A percentile compares a stretch with the other conserved stretches of the same genome.
Evolutionary conservation across 2,113 vertebrate species (phyloP).

Genomic region (Australoheros scitulus): DNA sequence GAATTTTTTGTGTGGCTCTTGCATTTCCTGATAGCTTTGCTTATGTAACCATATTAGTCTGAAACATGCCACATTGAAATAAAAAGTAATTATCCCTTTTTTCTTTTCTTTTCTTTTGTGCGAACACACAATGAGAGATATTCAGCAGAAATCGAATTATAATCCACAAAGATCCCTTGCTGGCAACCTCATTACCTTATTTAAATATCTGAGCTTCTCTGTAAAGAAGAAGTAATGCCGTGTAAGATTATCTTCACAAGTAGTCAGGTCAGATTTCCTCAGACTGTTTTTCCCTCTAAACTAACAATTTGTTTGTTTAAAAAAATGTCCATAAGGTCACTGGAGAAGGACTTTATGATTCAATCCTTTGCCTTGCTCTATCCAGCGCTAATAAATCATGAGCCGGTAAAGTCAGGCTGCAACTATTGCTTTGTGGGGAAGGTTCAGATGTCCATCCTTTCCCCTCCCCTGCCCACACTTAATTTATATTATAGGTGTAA

Average conservation of each 20-base stretch:
- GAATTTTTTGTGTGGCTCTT: background rate
- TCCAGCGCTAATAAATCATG: constrained; percentile 48
- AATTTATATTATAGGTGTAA: constrained; percentile 77
- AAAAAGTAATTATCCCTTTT: constrained; percentile 12
- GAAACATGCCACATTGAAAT: background rate
- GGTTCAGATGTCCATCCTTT: constrained; percentile 62
- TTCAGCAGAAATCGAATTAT: constrained; percentile 32
- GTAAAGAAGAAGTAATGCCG: constrained; percentile 24
- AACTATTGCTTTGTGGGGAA: constrained; percentile 42
- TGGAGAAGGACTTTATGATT: constrained; percentile 17
- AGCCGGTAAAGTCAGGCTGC: constrained; percentile 38
- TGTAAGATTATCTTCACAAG: constrained; percentile 23
- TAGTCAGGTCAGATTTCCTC: background rate
- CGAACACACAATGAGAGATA: constrained; percentile 12
- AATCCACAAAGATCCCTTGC: constrained; percentile 49
- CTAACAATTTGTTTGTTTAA: constrained; percentile 21
- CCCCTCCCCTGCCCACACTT: constrained; percentile 47
- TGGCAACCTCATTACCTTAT: constrained; percentile 50
- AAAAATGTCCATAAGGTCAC: constrained; percentile 27
- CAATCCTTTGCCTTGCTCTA: constrained; percentile 23
- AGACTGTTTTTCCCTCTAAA: constrained; percentile 15
- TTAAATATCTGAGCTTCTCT: constrained; percentile 57
- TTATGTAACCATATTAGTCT: background rate
- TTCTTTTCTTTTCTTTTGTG: constrained; percentile 9
- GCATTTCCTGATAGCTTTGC: background rate